A percentile compares a stretch with the other conserved stretches of the same genome.
Conservation (phyloP, 2,113 vertebrate genomes). For the Sapajus apella region DNA sequence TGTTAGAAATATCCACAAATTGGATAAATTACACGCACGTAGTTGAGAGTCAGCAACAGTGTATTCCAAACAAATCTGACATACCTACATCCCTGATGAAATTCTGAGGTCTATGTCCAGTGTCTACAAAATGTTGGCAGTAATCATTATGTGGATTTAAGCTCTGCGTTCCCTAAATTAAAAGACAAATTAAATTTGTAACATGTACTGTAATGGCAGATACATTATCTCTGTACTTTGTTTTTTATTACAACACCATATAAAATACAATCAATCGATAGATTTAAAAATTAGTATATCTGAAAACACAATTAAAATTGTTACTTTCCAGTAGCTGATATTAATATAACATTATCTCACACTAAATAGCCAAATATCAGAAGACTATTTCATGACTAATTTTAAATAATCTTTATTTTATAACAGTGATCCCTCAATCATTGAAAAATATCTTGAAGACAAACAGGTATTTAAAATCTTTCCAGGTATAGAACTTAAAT, state of each 20-base stretch:
- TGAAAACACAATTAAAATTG: slow-evolving; percentile 7
- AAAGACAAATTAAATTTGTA: slow-evolving; percentile 52
- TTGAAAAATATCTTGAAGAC: not conserved
- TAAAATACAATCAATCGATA: not conserved
- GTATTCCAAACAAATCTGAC: slow-evolving; percentile 66
- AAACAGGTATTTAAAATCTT: slow-evolving; percentile 3
- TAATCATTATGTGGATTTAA: slow-evolving; percentile 99
- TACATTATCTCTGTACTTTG: not conserved
- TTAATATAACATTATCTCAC: not conserved
- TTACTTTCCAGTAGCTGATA: not conserved
- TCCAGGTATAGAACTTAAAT: not conserved
- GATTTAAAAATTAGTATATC: not conserved
- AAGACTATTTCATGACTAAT: not conserved
- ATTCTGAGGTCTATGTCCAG: slow-evolving; percentile 97
- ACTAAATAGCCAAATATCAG: not conserved
- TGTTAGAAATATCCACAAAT: slow-evolving; percentile 20
- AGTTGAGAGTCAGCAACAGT: not conserved
- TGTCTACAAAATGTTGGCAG: slow-evolving; percentile 99
- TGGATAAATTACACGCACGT: not conserved
- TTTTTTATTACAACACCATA: not conserved
- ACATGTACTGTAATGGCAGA: not conserved
- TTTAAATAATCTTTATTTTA: slow-evolving; percentile 36
- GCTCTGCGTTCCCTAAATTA: slow-evolving; percentile 95
- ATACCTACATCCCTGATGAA: slow-evolving; percentile 98
- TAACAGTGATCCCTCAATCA: slow-evolving; percentile 1